Base-by-base conservation (phyloP, 1,140 invertebrate genomes). In the Oedothorax gibbosus region DNA sequence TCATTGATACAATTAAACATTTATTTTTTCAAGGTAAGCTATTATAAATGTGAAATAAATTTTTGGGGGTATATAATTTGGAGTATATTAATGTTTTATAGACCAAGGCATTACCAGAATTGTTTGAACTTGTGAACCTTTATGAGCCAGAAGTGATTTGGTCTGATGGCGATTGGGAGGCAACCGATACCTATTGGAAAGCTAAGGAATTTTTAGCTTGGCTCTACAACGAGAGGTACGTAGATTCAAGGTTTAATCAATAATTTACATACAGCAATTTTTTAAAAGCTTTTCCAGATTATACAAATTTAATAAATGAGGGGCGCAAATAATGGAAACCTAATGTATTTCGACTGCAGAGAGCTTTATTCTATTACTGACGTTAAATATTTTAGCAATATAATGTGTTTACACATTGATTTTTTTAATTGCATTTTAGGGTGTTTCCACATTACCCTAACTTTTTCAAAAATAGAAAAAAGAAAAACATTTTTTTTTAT, bases 131-230 rank as follows among this genome's bases (percentile, higher is more conserved):
- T 85, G 92, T 94, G 0, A 90, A 94, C 53, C 91, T 91, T 66
- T 99, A 99, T 89, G 90, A 95, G 85, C 97, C 98, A 0, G 95
- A 97, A 76, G 90, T 99, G 0, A 90, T 99, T 21, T 99, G 98
- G 98, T 96, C 96, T 0, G 88, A 88, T 87, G 87, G 79, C 0
- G 95, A 96, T 87, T 96, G 95, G 95, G 95, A 96, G 88, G 93
- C 94, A 0, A 88, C 92, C 0, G 93, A 95, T 87, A 91, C 91
- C 0, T 99, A 99, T 88, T 99, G 92, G 92, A 91, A 90, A 62
- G 89, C 89, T 0, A 92, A 88, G 53, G 88, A 90, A 54, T 93
- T 92, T 87, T 90, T 99, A 3, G 94, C 97, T 10, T 99, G 97
- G 96, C 91, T 99, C 0, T 99, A 98, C 88, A 99, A 98, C 89